phyloP scores from a whole-genome alignment of 1,140 invertebrate genomes.

The Brachionus asplanchnoidis region DNA sequence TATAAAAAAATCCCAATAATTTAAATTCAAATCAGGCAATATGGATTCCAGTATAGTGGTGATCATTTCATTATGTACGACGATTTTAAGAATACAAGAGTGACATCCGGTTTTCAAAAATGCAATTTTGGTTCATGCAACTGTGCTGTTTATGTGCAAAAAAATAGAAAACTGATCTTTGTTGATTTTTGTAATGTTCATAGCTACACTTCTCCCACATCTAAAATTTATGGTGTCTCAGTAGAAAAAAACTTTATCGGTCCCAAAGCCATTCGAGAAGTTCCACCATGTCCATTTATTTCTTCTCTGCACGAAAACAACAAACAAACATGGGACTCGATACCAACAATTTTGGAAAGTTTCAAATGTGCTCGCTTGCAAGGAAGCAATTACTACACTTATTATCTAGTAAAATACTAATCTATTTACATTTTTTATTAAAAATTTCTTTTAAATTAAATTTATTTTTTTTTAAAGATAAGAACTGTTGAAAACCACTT shows the following conservation, averaged over 20 bases:
- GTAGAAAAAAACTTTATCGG: neutral
- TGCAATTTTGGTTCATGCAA: neutral
- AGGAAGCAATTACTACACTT: neutral
- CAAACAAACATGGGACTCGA: neutral
- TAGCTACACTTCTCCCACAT: neutral
- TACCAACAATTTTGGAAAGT: constrained; percentile 3
- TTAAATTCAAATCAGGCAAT: neutral
- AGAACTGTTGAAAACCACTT: constrained; percentile 7
- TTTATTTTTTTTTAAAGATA: neutral
- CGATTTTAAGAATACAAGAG: constrained; percentile 9
- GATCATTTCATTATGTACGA: constrained; percentile 34
- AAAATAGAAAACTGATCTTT: constrained; percentile 12
- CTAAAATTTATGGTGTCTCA: neutral
- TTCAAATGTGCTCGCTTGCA: constrained; percentile 6
- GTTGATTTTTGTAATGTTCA: constrained; percentile 13
- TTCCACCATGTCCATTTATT: neutral
- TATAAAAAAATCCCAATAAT: neutral
- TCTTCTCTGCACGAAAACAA: neutral
- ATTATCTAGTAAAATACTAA: neutral
- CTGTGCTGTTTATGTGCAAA: constrained; percentile 8
- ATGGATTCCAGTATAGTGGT: neutral
- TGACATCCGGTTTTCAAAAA: neutral
- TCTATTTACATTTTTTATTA: neutral
- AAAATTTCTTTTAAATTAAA: neutral
- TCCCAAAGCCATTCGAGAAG: neutral